Conservation (phyloP, 2,888 invertebrate genomes). For the Petrophora chlorosata region DNA sequence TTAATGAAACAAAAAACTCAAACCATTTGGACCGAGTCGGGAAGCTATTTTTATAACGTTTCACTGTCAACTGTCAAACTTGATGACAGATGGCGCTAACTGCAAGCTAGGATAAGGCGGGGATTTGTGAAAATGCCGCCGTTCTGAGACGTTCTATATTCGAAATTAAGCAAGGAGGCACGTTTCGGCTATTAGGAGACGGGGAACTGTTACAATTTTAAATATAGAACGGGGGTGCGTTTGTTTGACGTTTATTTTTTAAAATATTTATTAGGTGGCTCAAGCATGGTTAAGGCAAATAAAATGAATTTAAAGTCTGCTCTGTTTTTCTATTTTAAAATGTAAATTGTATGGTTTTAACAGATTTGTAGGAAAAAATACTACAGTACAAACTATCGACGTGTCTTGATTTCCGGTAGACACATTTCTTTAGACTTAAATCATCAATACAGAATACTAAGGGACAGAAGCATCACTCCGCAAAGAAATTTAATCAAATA, state of each 20-base stretch:
- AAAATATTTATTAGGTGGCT: slow-evolving; percentile 33
- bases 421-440: too few relatives aligned
- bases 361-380: too few relatives aligned
- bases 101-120: slow-evolving; percentile 53
- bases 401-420: too few relatives aligned
- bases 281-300: slow-evolving; percentile 18
- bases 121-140: slow-evolving; percentile 54
- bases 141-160: slow-evolving; percentile 54
- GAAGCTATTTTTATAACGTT: slow-evolving; percentile 64
- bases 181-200: slow-evolving; percentile 57
- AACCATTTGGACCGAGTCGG: slow-evolving; percentile 27
- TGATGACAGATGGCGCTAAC: slow-evolving; percentile 78
- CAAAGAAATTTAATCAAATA: too few relatives aligned
- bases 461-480: too few relatives aligned
- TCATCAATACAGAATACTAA: too few relatives aligned
- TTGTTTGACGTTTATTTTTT: slow-evolving; percentile 45
- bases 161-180: slow-evolving; percentile 56
- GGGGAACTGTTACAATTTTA: slow-evolving; percentile 42
- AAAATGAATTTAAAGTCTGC: neutral
- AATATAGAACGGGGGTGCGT: slow-evolving; percentile 43
- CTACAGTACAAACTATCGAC: too few relatives aligned
- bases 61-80: slow-evolving; percentile 76
- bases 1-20: slow-evolving; percentile 10
- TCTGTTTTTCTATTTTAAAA: slow-evolving; percentile 57
- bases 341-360: slow-evolving; percentile 39